These are phyloP conservation scores for Zapus hudsonius DNA, from an alignment of 2,113 vertebrate genomes.

Conservation along the genomic window DNA sequence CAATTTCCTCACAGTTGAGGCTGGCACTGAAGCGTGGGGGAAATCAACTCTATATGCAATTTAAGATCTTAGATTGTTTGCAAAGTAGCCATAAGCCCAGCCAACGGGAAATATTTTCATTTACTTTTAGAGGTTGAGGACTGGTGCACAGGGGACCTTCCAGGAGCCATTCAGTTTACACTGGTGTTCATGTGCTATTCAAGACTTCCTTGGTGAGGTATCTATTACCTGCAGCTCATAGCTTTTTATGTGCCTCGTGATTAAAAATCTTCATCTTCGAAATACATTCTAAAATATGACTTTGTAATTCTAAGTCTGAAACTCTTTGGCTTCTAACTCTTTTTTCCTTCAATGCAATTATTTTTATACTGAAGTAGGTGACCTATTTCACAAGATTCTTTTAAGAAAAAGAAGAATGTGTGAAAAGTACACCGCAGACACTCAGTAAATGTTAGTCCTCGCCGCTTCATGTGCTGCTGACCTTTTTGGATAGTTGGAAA, in stretches of 20 bases:
- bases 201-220: neutral
- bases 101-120: neutral
- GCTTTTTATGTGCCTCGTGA: neutral
- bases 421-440: neutral
- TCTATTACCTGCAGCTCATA: neutral
- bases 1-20: neutral
- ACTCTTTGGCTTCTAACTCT: neutral
- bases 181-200: neutral
- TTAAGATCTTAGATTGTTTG: neutral
- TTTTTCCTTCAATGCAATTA: conserved; percentile 41
- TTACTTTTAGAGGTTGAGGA: neutral
- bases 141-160: neutral
- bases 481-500: neutral
- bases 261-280: neutral
- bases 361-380: neutral
- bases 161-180: neutral
- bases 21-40: neutral
- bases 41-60: neutral
- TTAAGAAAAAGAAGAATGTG: neutral
- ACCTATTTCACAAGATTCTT: neutral
- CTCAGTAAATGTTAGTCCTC: neutral
- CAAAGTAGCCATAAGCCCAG: neutral
- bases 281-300: conserved; percentile 28
- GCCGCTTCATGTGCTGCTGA: neutral
- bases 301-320: conserved; percentile 18